Base-by-base conservation (phyloP, 2,113 vertebrate species). In the Dromiciops gliroides region DNA sequence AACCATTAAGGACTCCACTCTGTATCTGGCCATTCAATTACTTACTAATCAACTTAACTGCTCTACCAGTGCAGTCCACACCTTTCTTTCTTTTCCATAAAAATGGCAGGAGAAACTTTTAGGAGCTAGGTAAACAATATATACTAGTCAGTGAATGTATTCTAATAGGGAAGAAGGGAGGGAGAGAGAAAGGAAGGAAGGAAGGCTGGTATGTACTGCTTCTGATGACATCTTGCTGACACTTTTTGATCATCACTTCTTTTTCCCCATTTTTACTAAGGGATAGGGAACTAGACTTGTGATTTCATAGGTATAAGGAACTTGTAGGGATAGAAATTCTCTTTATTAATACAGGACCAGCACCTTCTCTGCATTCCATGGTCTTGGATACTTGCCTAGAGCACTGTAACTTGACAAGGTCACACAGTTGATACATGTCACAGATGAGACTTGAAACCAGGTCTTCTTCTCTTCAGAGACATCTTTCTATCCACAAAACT, bases 151-250 rank as follows among this genome's bases (percentile, higher is more conserved):
- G 28, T 60, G 56, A 60, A 60, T 31, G 9, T 31, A 12, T 28
- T n/a, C n/a, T n/a, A n/a, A n/a, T n/a, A n/a, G n/a, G 6, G 4
- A 24, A 23, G 22, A 23, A 24, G 8, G 1, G 7, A 25, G 8
- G 7, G 7, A 25, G 8, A 0, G 26, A 24, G 2, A 1, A 53
- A 26, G 2, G 25, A 53, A 26, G 8, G 25, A 53, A 9, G 8
- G 0, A 53, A 8, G 8, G 31, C 28, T 60, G 3, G 28, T 0
- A 60, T 60, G 28, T 60, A 8, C 28, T 31, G 56, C 56, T 60
- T 31, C 31, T 60, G 56, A 31, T 31, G 56, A 37, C 11, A 56
- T 67, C 25, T 67, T 67, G 52, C 28, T 31, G 28, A 9, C 28
- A 37, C 28, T 67, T 37, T 67, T 11, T 67, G 56, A 37, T 67